Base-by-base conservation (phyloP, 23 tunicate genomes). In the Styela clava region DNA sequence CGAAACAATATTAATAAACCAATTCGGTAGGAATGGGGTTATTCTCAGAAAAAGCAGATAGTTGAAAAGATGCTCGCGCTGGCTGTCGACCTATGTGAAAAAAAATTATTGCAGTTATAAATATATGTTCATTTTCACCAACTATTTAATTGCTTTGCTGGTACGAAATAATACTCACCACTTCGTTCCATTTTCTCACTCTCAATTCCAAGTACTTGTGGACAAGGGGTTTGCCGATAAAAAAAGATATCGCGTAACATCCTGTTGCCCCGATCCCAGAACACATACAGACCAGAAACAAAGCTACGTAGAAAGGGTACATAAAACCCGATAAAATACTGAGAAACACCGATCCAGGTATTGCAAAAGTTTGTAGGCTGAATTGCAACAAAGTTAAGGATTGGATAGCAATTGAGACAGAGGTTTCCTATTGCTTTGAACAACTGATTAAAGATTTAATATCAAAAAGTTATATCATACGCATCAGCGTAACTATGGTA, bases 221-320 rank as follows among this genome's bases (percentile, higher is more conserved):
- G 2, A 88, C 83, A 3, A 93, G 30, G 34, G 93, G 93, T 73
- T 86, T 88, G 35, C 98, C 98, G 64, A 93, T 71, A 31, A 87
- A 93, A 52, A 63, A 76, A 30, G 98, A 93, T 28, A 93, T 93
- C 69, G 80, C 62, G 82, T 93, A 93, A 63, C 98, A 93, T 12
- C 98, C 98, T 63, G 93, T 93, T 1, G 98, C 98, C 35, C 98
- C 98, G 64, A 93, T 87, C 0, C 93, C 98, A 27, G 98, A 93
- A 63, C 93, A 87, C 98, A 89, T 23, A 68, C 98, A 94, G 18
- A 94, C 95, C 35, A 94, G 82, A 44, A 79, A 83, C 73, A 94
- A 72, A 2, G 98, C 98, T 35, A 94, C 35, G 82, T 94, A 88
- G 73, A 85, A 83, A 26, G 95, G 95, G 62, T 89, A 94, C 33